phyloP scores from a whole-genome alignment of 2,797 vertebrate species.

The Malacoctenus gilli region DNA sequence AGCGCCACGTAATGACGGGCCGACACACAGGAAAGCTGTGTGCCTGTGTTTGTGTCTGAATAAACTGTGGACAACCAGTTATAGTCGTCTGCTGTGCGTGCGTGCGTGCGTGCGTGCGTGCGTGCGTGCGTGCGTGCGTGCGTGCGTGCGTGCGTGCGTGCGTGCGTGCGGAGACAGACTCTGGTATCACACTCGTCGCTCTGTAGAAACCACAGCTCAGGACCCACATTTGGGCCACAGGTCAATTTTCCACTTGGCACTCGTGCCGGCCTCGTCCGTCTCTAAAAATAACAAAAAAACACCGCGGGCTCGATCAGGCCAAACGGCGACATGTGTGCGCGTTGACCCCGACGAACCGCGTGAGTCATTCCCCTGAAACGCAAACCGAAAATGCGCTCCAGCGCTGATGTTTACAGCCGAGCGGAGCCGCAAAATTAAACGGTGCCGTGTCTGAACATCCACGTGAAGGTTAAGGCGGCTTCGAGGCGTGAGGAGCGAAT shows the following conservation, averaged over 20 bases:
- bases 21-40: conserved; percentile 33
- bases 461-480: too few species aligned
- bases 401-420: too few species aligned
- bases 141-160: too few species aligned
- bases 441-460: too few species aligned
- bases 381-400: too few species aligned
- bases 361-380: background rate
- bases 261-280: background rate
- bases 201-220: background rate
- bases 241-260: conserved; percentile 11
- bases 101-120: too few species aligned
- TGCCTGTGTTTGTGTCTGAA: conserved; percentile 32
- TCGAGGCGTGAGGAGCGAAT: too few species aligned
- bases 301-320: background rate
- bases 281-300: conserved; percentile 4
- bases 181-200: too few species aligned
- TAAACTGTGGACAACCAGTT: conserved; percentile 20
- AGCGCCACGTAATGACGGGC: conserved; percentile 53
- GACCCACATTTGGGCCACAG: conserved; percentile 9
- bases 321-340: background rate
- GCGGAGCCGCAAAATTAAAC: too few species aligned
- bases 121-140: too few species aligned
- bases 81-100: too few species aligned
- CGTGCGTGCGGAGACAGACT: too few species aligned
- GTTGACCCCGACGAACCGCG: background rate